Conservation (phyloP, 2,797 vertebrate species). For the Mallotus villosus region DNA sequence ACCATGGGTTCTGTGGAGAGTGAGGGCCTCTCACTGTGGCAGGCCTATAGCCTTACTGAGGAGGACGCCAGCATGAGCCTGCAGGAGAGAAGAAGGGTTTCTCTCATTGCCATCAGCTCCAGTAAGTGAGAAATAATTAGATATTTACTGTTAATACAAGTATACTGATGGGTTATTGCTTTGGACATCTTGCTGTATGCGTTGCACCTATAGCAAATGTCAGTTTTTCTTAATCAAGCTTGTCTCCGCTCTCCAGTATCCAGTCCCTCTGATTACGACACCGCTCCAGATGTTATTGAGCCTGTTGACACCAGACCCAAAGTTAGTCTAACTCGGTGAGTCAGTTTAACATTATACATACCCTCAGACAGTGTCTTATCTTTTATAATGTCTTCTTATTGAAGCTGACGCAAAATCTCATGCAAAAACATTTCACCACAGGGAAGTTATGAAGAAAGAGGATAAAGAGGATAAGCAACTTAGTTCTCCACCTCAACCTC, state of each 20-base stretch:
- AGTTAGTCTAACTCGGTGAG: conserved; percentile 56
- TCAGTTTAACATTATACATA: not conserved
- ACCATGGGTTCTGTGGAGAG: conserved; percentile 57
- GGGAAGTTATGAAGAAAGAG: conserved; percentile 44
- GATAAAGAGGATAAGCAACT: conserved; percentile 44
- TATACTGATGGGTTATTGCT: not conserved
- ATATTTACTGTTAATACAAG: not conserved
- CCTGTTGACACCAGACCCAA: conserved; percentile 74
- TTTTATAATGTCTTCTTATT: not conserved
- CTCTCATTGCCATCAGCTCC: conserved; percentile 63
- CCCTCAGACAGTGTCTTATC: not conserved
- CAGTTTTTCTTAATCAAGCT: not conserved
- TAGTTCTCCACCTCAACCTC: conserved; percentile 30
- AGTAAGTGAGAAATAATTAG: conserved; percentile 49
- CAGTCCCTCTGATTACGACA: conserved; percentile 92
- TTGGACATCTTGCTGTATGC: not conserved
- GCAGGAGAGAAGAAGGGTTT: conserved; percentile 57
- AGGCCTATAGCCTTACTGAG: conserved; percentile 69
- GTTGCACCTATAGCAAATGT: not conserved
- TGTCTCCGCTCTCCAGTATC: conserved; percentile 76
- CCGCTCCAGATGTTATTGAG: conserved; percentile 87
- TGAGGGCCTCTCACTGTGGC: conserved; percentile 65
- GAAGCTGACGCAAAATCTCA: not conserved
- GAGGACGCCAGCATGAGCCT: conserved; percentile 41
- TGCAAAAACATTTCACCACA: conserved; percentile 41